Evolutionary conservation across 2,797 vertebrate species (phyloP).

Genomic region (Centroberyx gerrardi): DNA sequence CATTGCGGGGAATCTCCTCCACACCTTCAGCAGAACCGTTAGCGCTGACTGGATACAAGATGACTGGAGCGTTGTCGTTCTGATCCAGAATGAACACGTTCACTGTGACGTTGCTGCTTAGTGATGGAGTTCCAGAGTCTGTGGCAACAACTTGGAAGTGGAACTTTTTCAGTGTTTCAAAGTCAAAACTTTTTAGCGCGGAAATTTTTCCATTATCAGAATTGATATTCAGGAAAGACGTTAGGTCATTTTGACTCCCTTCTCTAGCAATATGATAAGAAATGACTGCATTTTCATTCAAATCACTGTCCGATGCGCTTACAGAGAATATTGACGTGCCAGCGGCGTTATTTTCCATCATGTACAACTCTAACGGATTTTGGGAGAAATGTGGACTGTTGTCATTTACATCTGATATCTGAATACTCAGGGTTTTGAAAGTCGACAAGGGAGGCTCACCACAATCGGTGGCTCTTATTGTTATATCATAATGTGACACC

Average conservation of each 20-base stretch:
- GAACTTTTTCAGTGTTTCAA: constrained; percentile 70
- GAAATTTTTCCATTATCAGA: constrained; percentile 85
- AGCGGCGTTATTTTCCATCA: constrained; percentile 73
- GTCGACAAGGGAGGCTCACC: constrained; percentile 62
- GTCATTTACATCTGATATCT: constrained; percentile 70
- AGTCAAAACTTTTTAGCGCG: constrained; percentile 86
- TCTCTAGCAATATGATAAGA: constrained; percentile 54
- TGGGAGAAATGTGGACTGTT: constrained; percentile 64
- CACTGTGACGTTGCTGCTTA: too few species aligned
- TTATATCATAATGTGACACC: constrained; percentile 60
- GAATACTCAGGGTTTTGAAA: constrained; percentile 48
- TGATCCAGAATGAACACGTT: too few species aligned
- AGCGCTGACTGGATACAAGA: too few species aligned
- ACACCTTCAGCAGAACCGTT: too few species aligned
- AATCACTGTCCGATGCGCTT: constrained; percentile 64
- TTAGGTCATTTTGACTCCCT: constrained; percentile 32
- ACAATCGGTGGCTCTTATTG: constrained; percentile 66
- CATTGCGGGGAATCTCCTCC: too few species aligned
- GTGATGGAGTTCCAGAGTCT: too few species aligned
- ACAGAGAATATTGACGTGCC: constrained; percentile 68
- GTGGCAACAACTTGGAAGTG: too few species aligned
- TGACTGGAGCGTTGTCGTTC: too few species aligned
- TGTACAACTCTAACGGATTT: constrained; percentile 59
- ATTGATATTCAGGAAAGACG: constrained; percentile 71
- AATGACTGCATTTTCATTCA: constrained; percentile 62